These are phyloP conservation scores for Drosophila putrida DNA, from an alignment of 2,888 invertebrate genomes.

Conservation along the genomic window DNA sequence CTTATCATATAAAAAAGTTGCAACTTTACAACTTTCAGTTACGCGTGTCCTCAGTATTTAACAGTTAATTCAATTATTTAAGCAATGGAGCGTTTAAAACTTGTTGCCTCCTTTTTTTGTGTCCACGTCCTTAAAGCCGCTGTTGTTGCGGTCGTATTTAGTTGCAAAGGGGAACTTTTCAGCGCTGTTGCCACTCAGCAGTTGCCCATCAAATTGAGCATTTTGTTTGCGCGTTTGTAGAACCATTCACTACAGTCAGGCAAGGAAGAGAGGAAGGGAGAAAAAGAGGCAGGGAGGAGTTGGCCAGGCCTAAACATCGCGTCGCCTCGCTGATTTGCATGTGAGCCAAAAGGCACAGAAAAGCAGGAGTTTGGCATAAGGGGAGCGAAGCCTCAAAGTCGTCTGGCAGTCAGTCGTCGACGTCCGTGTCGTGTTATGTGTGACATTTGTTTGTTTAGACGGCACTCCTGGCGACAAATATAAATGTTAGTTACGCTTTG, in stretches of 20 bases:
- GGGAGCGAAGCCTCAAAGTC: conserved; percentile 58
- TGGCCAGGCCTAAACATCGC: conserved; percentile 46
- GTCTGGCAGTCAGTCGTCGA: conserved; percentile 53
- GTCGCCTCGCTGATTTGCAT: conserved; percentile 72
- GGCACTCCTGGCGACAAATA: conserved; percentile 74
- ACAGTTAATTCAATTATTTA: conserved; percentile 50
- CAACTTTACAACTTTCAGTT: conserved; percentile 6
- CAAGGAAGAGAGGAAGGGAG: neutral
- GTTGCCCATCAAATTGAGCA: conserved; percentile 69
- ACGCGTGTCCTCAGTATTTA: conserved; percentile 18
- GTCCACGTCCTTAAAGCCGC: neutral
- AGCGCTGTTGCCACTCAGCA: conserved; percentile 34
- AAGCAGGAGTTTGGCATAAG: conserved; percentile 25
- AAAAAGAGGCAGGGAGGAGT: neutral
- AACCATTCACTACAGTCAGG: conserved; percentile 45
- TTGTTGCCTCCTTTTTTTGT: conserved; percentile 24
- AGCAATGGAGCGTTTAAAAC: conserved; percentile 17
- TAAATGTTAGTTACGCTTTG: conserved; percentile 77
- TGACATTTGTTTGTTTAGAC: conserved; percentile 74
- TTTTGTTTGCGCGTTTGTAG: conserved; percentile 61
- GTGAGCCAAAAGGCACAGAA: conserved; percentile 34
- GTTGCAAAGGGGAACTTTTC: conserved; percentile 8
- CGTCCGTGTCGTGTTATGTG: conserved; percentile 60
- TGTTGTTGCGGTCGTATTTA: conserved; percentile 12
- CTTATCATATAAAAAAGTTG: neutral